Evolutionary conservation across 2,113 vertebrate genomes (phyloP), one percentile per base, ranked within the genome.

Genomic region (Asarcornis scutulata): DNA sequence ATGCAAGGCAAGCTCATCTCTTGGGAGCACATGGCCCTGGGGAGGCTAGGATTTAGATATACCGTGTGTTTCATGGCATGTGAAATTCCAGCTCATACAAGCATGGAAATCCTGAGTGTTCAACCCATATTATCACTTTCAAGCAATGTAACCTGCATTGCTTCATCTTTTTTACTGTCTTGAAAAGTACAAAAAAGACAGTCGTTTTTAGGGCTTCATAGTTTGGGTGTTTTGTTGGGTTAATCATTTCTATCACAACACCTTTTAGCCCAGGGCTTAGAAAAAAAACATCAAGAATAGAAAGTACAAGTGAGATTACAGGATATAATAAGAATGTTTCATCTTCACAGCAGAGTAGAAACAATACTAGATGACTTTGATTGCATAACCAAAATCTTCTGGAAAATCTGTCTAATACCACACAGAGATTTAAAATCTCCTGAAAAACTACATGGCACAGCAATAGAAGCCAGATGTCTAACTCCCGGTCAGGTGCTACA

Each of bases 291-390:
- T 77, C 66, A 81, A 32, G 85, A 93, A 76, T 11, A 93, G 81
- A 81, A 91, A 96, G 80, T 50, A 58, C 20, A 3, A 84, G 83
- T 40, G 68, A 94, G 95, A 96, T 96, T 94, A 95, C 15, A 90
- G 83, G 88, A 93, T 95, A 79, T 60, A 93, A 78, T 16, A 94
- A 62, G 63, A 93, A 58, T 27, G 31, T 14, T 63, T 80, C 72
- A 85, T 88, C 50, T 83, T 69, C 68, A 46, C 31, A 79, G 53
- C 63, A 81, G 26, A 38, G 32, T 23, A 56, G 59, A 89, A 76
- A 71, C 55, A 84, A 13, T 93, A 93, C 94, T 50, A 82, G 73
- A 84, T 38, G 77, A 62, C 5, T 91, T 95, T 81, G 71, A 91
- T 62, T 95, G 73, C 76, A 95, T 94, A 95, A 91, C 56, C 38